Conservation (phyloP, 1,140 invertebrate species). For the Mylabris phalerata region DNA sequence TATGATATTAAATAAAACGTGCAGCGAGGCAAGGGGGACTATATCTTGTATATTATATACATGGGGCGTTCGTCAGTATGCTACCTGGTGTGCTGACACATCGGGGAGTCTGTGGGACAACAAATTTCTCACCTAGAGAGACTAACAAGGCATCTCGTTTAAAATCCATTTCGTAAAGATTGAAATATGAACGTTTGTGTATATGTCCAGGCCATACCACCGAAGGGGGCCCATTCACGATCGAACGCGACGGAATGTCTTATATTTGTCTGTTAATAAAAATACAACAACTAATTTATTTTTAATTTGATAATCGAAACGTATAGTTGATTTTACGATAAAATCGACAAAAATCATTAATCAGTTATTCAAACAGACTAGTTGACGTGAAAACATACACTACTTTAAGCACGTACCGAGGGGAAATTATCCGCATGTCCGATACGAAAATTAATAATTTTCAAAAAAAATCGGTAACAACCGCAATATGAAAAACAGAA, state of each 20-base stretch:
- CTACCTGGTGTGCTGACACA: conserved; percentile 23
- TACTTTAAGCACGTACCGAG: conserved; percentile 12
- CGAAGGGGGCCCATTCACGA: conserved; percentile 34
- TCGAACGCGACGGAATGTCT: conserved; percentile 22
- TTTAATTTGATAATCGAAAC: conserved; percentile 22
- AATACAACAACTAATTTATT: conserved; percentile 27
- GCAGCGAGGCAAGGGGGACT: background rate
- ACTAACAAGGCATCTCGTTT: conserved; percentile 36
- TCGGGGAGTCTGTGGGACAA: conserved; percentile 34
- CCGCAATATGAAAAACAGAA: too few species aligned
- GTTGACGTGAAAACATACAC: conserved; percentile 25
- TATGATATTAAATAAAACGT: background rate
- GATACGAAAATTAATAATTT: background rate
- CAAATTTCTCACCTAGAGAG: conserved; percentile 39
- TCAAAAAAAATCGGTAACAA: too few species aligned
- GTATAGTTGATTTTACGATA: too few species aligned
- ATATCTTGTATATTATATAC: too few species aligned
- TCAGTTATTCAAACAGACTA: too few species aligned
- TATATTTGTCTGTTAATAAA: conserved; percentile 29
- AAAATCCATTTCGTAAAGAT: conserved; percentile 34
- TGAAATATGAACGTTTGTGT: conserved; percentile 37
- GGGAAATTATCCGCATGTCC: conserved; percentile 19
- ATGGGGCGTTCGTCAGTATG: conserved; percentile 15
- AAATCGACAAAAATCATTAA: too few species aligned
- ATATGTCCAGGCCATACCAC: conserved; percentile 18